Evolutionary conservation across 2,888 invertebrate genomes (phyloP).

Genomic region (Eutolmus rufibarbis): DNA sequence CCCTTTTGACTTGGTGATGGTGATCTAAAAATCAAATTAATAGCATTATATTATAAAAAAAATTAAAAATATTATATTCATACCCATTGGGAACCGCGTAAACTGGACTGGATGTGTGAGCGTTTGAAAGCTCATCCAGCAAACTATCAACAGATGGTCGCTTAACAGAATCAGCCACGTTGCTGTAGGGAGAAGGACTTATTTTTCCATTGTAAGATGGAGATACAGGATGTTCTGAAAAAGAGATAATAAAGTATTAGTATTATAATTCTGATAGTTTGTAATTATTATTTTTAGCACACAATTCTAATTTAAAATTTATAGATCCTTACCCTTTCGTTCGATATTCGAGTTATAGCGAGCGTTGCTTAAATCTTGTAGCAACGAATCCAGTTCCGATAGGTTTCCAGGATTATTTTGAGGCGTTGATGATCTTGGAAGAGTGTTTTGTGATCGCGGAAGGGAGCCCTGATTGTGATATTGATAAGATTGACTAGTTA

Average conservation of each 20-base stretch:
- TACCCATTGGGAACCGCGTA: slow-evolving; percentile 81
- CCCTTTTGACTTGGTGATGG: slow-evolving; percentile 52
- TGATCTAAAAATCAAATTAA: not conserved
- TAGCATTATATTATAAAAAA: not conserved
- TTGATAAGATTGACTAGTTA: slow-evolving; percentile 53
- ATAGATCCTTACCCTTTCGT: slow-evolving; percentile 61
- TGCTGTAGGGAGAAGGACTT: slow-evolving; percentile 59
- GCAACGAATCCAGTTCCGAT: slow-evolving; percentile 87
- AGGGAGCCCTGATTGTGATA: slow-evolving; percentile 54
- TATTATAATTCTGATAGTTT: not conserved
- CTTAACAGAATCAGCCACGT: slow-evolving; percentile 59
- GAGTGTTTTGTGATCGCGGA: slow-evolving; percentile 43
- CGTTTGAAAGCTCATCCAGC: slow-evolving; percentile 79
- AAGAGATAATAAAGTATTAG: not conserved
- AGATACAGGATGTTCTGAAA: slow-evolving; percentile 55
- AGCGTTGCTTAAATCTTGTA: slow-evolving; percentile 90
- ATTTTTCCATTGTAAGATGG: slow-evolving; percentile 54
- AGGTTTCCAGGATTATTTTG: slow-evolving; percentile 71
- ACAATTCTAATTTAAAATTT: not conserved
- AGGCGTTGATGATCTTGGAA: slow-evolving; percentile 45
- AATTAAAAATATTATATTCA: slow-evolving; percentile 3
- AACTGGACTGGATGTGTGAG: slow-evolving; percentile 53
- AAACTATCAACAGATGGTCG: slow-evolving; percentile 89
- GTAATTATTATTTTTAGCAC: not conserved
- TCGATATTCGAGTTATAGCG: slow-evolving; percentile 65